Conservation (phyloP, 2,113 vertebrate genomes). For the Oceanites oceanicus region DNA sequence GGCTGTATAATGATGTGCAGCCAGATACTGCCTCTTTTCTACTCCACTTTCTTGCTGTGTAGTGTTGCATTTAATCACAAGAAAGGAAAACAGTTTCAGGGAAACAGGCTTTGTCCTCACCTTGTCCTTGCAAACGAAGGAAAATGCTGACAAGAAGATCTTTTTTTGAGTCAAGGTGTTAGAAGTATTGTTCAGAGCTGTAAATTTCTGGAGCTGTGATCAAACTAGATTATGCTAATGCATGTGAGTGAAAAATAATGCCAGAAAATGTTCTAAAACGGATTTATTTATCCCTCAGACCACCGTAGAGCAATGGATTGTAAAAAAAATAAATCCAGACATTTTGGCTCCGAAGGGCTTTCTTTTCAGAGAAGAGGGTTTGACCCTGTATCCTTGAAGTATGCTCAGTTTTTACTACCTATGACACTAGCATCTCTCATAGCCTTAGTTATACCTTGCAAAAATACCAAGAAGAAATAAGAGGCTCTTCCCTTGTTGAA, state of each 20-base stretch:
- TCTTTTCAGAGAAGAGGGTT: neutral
- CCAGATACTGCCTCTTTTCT: neutral
- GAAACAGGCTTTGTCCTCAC: neutral
- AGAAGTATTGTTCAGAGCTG: neutral
- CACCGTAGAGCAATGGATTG: neutral
- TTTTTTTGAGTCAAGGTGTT: neutral
- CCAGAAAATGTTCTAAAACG: neutral
- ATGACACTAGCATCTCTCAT: neutral
- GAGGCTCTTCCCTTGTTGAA: neutral
- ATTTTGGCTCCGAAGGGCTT: neutral
- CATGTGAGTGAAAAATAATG: neutral
- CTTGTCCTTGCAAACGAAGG: neutral
- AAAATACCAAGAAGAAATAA: neutral
- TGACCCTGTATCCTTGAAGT: neutral
- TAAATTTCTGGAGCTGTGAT: neutral
- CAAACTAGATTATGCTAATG: neutral
- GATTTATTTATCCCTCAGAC: neutral
- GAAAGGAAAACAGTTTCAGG: neutral
- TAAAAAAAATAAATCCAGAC: neutral
- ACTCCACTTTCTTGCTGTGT: neutral
- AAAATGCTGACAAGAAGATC: neutral
- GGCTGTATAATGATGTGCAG: neutral
- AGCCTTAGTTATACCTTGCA: neutral
- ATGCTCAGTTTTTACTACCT: neutral
- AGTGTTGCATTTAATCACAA: neutral